Percentiles rank a stretch among this genome's conserved stretches.
Evolutionary conservation across 2,113 vertebrate species (phyloP).

Genomic region (Ageneiosus marmoratus): DNA sequence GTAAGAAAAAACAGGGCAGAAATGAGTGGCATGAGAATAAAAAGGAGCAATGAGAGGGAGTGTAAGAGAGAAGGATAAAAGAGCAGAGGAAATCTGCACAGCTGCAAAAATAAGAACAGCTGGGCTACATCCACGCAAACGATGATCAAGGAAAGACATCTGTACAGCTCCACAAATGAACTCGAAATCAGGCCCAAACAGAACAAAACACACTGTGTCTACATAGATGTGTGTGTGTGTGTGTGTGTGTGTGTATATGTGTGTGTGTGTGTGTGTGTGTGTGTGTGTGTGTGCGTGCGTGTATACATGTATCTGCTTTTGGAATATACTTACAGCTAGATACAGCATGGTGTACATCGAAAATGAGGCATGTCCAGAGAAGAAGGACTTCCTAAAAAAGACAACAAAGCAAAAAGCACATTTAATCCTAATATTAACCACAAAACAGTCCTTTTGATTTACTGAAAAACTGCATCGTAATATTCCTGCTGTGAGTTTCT

Average conservation of each 20-base stretch:
- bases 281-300: neutral
- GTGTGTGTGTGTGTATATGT: slow-evolving; percentile 9
- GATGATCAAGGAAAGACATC: slow-evolving; percentile 47
- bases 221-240: slow-evolving; percentile 7
- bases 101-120: slow-evolving; percentile 64
- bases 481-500: too few species aligned
- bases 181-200: neutral
- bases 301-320: neutral
- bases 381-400: slow-evolving; percentile 92
- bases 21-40: neutral
- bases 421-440: slow-evolving; percentile 38
- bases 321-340: slow-evolving; percentile 87
- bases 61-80: slow-evolving; percentile 10
- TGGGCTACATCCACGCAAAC: slow-evolving; percentile 55
- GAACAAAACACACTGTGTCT: slow-evolving; percentile 1
- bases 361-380: slow-evolving; percentile 97
- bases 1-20: neutral
- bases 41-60: slow-evolving; percentile 21
- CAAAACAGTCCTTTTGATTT: neutral
- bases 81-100: slow-evolving; percentile 56
- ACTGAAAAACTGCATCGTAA: neutral
- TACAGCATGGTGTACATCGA: slow-evolving; percentile 98
- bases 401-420: neutral
- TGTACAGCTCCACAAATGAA: neutral
- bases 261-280: neutral